These are phyloP conservation scores for Coleophora flavipennella DNA, from an alignment of 2,888 invertebrate species.

Conservation along the genomic window DNA sequence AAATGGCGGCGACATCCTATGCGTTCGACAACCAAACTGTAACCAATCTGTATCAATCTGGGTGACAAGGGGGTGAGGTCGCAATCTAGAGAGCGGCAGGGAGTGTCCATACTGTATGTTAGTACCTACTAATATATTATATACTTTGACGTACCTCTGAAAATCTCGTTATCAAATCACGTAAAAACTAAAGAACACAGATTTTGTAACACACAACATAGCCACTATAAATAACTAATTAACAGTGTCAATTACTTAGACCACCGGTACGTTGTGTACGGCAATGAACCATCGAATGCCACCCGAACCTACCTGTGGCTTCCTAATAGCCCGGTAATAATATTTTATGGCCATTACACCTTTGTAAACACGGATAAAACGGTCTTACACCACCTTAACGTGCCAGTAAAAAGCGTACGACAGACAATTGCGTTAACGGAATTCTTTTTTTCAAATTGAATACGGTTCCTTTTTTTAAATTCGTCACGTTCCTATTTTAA, in stretches of 20 bases:
- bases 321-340: conserved; percentile 60
- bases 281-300: conserved; percentile 49
- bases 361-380: conserved; percentile 62
- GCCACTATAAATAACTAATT: conserved; percentile 44
- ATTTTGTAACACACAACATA: conserved; percentile 20
- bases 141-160: too few species aligned
- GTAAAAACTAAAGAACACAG: too few species aligned
- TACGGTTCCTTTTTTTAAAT: conserved; percentile 30
- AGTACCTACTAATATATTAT: too few species aligned
- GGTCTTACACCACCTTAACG: conserved; percentile 36
- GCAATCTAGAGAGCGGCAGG: too few species aligned
- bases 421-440: conserved; percentile 52
- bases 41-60: too few species aligned
- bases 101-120: too few species aligned
- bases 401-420: conserved; percentile 36
- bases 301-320: conserved; percentile 62
- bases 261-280: conserved; percentile 35
- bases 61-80: too few species aligned
- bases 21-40: too few species aligned
- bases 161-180: conserved; percentile 8
- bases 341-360: conserved; percentile 67
- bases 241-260: conserved; percentile 56
- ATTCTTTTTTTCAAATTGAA: conserved; percentile 30
- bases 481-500: conserved; percentile 24
- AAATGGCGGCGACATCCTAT: too few species aligned